A percentile compares a stretch with the other conserved stretches of the same genome.
These are phyloP conservation scores for Hemichromis elongatus DNA, from an alignment of 2,113 vertebrate genomes.

Conservation along the genomic window DNA sequence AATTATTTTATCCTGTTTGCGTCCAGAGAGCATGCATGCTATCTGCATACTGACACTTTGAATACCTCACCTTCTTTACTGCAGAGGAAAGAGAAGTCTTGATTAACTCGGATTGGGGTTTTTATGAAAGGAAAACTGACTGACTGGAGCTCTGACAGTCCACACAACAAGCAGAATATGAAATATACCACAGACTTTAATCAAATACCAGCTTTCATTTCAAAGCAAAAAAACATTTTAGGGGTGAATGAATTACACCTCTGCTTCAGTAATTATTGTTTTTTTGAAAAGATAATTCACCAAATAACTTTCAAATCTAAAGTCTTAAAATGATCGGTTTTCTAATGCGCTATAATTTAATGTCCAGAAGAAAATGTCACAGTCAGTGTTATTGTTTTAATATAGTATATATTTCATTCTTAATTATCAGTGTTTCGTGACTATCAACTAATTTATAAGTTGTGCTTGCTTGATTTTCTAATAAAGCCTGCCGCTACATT, in stretches of 20 bases:
- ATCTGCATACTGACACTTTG: background rate
- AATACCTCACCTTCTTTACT: background rate
- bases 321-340: background rate
- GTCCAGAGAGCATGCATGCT: background rate
- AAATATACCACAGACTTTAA: constrained; percentile 22
- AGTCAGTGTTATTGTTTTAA: background rate
- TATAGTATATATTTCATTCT: background rate
- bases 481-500: background rate
- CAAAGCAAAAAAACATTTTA: background rate
- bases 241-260: background rate
- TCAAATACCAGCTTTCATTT: constrained; percentile 29
- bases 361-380: background rate
- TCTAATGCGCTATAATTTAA: background rate
- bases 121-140: background rate
- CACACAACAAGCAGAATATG: constrained; percentile 29
- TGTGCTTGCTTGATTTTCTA: background rate
- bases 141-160: background rate
- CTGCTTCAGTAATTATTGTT: background rate
- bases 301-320: background rate
- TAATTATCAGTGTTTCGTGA: background rate
- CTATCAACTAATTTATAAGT: background rate
- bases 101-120: constrained; percentile 11
- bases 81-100: constrained; percentile 21
- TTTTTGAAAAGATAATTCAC: background rate
- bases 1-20: constrained; percentile 6